phyloP scores from a whole-genome alignment of 2,113 vertebrate species.

The Salvator merianae region DNA sequence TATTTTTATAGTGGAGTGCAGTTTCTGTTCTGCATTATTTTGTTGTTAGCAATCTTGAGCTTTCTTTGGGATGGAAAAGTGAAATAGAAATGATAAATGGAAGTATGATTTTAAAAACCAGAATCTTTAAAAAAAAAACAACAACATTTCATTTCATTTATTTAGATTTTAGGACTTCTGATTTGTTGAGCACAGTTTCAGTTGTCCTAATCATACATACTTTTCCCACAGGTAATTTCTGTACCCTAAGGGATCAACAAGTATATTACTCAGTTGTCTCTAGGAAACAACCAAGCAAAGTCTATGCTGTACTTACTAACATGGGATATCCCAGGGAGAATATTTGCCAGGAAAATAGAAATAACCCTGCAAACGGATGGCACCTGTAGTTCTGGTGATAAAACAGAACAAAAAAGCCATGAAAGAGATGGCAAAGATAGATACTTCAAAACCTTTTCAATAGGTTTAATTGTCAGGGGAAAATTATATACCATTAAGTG shows the following conservation, averaged over 20 bases:
- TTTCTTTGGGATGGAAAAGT: too few species aligned
- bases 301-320: background rate
- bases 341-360: slow-evolving; percentile 7
- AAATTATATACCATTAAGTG: slow-evolving; percentile 36
- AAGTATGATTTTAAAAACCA: too few species aligned
- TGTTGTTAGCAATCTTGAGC: too few species aligned
- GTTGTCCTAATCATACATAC: background rate
- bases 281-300: background rate
- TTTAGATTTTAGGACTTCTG: background rate
- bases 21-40: too few species aligned
- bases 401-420: background rate
- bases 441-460: background rate
- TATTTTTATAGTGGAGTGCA: too few species aligned
- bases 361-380: background rate
- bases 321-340: background rate
- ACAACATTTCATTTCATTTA: too few species aligned
- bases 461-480: slow-evolving; percentile 10
- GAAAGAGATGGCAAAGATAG: background rate
- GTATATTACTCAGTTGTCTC: background rate
- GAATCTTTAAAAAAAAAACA: too few species aligned
- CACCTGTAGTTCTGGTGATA: background rate
- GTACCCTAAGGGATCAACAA: background rate
- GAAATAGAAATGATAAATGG: too few species aligned
- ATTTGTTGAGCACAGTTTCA: background rate
- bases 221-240: background rate